Evolutionary conservation across 2,888 invertebrate species (phyloP), one percentile per base, ranked within the genome.

Genomic region (Andrena minutula): DNA sequence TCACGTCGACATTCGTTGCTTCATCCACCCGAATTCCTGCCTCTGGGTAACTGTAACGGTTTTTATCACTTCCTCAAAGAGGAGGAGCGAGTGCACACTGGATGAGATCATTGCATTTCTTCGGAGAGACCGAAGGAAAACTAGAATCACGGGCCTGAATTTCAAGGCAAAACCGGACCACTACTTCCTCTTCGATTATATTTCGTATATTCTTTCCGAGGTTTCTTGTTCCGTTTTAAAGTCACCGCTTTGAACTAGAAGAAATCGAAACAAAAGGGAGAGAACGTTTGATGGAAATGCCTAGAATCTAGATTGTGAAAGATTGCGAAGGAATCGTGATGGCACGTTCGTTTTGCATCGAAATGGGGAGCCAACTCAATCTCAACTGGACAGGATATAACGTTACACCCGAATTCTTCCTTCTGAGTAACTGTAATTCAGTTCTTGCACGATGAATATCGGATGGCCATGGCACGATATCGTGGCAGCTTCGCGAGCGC

Each of bases 41-140:
- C 88, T 77, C 75, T 76, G 75, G 75, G 77, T 86, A 89, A 89
- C 89, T 86, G 87, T 89, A 87, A 87, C 84, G 83, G 87, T 86
- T 88, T 86, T 87, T 87, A 86, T 87, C 82, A 64, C 82, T 83
- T 85, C 86, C 86, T 82, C 86, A 49, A 73, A 58, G 78, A 53
- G 72, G 58, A 75, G 66, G 72, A 79, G 79, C 78, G 72, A 86
- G 56, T 74, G 82, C 56, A 72, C 76, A 35, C 61, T 64, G 80
- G 72, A 84, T 75, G 69, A 87, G 82, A 76, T 86, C 82, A 79
- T 60, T 86, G 79, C 75, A 63, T 86, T 77, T 84, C 81, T 68
- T 58, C 72, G 81, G 75, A 49, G 20, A 41, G 63, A 32, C 30
- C n/a, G 75, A 51, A 64, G 49, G 61, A 58, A 65, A 56, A 68